Evolutionary conservation across 2,113 vertebrate genomes (phyloP), one percentile per base, ranked within the genome.

Genomic region (Forbesichthys papilliferus): DNA sequence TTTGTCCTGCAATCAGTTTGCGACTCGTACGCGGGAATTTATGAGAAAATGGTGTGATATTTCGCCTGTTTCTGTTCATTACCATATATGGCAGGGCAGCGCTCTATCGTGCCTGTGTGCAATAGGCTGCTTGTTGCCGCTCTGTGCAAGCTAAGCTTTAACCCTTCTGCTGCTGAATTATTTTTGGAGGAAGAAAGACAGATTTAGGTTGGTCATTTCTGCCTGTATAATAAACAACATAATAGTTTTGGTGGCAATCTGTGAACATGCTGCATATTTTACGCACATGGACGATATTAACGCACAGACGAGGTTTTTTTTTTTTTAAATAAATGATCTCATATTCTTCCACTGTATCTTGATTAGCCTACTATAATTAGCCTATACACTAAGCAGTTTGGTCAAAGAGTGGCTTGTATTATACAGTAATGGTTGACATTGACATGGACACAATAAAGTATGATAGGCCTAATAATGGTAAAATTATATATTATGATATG

Each of bases 71-170:
- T 89, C 74, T 68, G 59, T 85, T 80, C 82, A 90, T 93, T 87
- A 71, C 93, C 93, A 87, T 93, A 93, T 93, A 93, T 88, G 93
- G 93, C 87, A 86, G 81, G 87, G 89, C 87, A 89, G 89, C 72
- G 87, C 83, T 88, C 82, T 76, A 80, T 87, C 90, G 90, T 89
- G 89, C 90, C 80, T 75, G 89, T 66, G 16, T 83, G 66, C 82
- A 83, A 92, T 91, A 87, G 89, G 89, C 85, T 90, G 87, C 82
- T 73, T 68, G 90, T 90, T 90, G 86, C 86, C 80, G 86, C 86
- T 89, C 88, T 82, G 84, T 79, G 27, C 11, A 78, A 75, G 77
- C 82, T 88, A 61, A 79, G 0, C 62, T 84, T 92, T 93, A 93
- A 93, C 92, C 92, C 91, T 87, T 92, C 13, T 71, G 71, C 0